Evolutionary conservation across 2,113 vertebrate species (phyloP).

Genomic region (Cryptomyrus ogoouensis): DNA sequence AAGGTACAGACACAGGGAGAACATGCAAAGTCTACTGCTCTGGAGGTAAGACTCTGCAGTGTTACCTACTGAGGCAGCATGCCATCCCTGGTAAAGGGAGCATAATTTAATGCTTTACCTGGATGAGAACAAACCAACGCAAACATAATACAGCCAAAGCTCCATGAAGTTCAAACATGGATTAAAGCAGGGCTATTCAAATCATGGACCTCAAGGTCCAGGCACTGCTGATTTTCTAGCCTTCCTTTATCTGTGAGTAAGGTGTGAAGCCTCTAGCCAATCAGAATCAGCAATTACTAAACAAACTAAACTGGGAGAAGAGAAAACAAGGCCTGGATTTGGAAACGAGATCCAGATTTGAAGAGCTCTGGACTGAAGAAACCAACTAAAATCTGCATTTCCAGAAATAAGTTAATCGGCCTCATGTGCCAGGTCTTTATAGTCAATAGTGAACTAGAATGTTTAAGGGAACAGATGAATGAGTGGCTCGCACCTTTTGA

Average conservation of each 20-base stretch:
- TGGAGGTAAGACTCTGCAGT: background rate
- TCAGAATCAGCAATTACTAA: background rate
- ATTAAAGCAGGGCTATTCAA: background rate
- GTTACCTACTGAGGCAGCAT: background rate
- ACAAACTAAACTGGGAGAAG: background rate
- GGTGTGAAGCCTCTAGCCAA: background rate
- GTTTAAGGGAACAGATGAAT: background rate
- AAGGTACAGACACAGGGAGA: background rate
- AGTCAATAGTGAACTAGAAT: background rate
- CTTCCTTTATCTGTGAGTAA: background rate
- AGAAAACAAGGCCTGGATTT: background rate
- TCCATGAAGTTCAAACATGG: background rate
- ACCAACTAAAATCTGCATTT: background rate
- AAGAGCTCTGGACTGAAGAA: background rate
- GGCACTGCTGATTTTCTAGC: background rate
- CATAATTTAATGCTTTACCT: background rate
- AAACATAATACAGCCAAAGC: background rate
- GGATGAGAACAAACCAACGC: background rate
- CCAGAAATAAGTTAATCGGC: background rate
- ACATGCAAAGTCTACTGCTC: background rate
- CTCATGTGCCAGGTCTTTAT: background rate
- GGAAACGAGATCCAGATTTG: background rate
- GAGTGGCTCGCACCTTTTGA: slow-evolving; percentile 47
- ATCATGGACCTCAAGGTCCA: background rate
- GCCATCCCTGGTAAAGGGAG: background rate